phyloP scores from a whole-genome alignment of 2,888 invertebrate species.

The Drosophila glabriapex region DNA sequence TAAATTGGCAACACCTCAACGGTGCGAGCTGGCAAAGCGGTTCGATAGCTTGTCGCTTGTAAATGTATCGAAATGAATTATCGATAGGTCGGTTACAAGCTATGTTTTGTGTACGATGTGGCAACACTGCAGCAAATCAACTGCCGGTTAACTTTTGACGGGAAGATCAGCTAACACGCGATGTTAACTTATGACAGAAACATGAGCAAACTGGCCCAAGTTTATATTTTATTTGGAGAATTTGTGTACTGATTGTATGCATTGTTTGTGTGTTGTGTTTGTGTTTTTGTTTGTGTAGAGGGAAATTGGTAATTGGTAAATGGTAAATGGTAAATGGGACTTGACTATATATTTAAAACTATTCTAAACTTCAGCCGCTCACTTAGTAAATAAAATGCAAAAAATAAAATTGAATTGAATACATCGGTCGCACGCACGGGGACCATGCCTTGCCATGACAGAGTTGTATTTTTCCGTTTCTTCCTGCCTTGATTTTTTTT shows the following conservation, averaged over 20 bases:
- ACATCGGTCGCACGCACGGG: slow-evolving; percentile 27
- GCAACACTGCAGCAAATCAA: slow-evolving; percentile 11
- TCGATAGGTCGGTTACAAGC: slow-evolving; percentile 17
- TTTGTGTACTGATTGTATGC: background rate
- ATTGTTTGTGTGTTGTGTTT: background rate
- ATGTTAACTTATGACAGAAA: slow-evolving; percentile 23
- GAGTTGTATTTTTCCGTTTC: slow-evolving; percentile 31
- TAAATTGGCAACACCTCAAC: slow-evolving; percentile 17
- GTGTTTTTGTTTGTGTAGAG: background rate
- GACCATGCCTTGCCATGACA: slow-evolving; percentile 35
- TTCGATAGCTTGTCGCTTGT: slow-evolving; percentile 2
- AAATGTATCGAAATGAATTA: slow-evolving; percentile 1
- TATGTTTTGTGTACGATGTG: slow-evolving; percentile 1
- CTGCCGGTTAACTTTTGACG: slow-evolving; percentile 14
- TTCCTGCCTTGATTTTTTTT: slow-evolving; percentile 9
- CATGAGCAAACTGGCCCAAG: slow-evolving; percentile 26
- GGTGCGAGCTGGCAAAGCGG: background rate
- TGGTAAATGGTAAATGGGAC: slow-evolving; percentile 38
- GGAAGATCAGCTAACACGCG: slow-evolving; percentile 13
- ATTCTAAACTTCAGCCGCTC: slow-evolving; percentile 64
- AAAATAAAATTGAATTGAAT: slow-evolving; percentile 64
- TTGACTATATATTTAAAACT: slow-evolving; percentile 67
- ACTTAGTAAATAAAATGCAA: slow-evolving; percentile 76
- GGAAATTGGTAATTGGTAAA: slow-evolving; percentile 10
- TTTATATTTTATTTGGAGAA: background rate